Evolutionary conservation across 2,113 vertebrate genomes (phyloP), one percentile per base, ranked within the genome.

Genomic region (Podarcis cretensis): DNA sequence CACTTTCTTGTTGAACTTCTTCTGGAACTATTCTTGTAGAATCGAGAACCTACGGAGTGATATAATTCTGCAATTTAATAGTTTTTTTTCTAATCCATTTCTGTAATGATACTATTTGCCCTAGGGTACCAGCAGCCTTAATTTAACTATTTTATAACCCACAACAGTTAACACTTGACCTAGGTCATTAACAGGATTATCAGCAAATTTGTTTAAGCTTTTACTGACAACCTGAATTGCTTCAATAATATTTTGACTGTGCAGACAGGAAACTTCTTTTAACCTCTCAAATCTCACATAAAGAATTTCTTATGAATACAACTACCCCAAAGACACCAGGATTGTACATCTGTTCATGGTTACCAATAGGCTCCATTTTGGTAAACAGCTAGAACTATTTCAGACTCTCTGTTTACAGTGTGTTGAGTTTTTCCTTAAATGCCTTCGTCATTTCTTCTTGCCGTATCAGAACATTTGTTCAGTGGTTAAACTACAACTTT

Each of bases 101-200:
- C 92, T 92, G 87, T 95, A 96, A 95, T 92, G 95, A 90, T 95
- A 94, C 85, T 95, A 91, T 96, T 95, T 95, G 96, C 97, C 96
- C 78, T 93, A 94, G 96, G 97, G 96, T 96, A 96, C 91, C 84
- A 95, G 96, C 95, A 96, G 96, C 95, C 96, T 97, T 97, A 97
- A 97, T 97, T 97, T 97, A 94, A 91, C 96, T 97, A 94, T 94
- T 97, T 97, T 96, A 97, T 97, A 97, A 97, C 96, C 96, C 95
- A 94, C 96, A 97, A 97, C 96, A 98, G 97, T 98, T 97, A 98
- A 98, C 97, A 97, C 97, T 97, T 98, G 97, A 98, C 97, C 97
- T 95, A 93, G 96, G 97, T 98, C 97, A 98, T 97, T 98, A 97
- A 97, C 96, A 96, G 96, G 97, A 98, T 98, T 98, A 98, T 98